Evolutionary conservation across 2,888 invertebrate species (phyloP).

Genomic region (Hemicrepidius hirtus): DNA sequence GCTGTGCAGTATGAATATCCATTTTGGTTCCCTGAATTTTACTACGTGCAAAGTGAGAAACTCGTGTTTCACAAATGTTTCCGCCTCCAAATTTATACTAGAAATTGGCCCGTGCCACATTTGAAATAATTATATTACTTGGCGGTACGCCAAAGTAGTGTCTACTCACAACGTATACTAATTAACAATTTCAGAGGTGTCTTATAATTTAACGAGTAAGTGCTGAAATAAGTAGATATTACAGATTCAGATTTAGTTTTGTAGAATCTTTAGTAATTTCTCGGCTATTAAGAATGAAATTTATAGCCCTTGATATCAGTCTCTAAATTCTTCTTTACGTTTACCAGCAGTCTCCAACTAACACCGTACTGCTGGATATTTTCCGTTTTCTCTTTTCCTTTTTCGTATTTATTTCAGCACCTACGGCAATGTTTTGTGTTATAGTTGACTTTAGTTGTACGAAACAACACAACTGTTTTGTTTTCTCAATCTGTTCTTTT

Average conservation of each 20-base stretch:
- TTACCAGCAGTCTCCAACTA: background rate
- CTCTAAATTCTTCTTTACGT: background rate
- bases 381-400: too few relatives aligned
- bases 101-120: slow-evolving; percentile 31
- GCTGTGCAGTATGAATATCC: slow-evolving; percentile 25
- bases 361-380: too few relatives aligned
- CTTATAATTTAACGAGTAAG: slow-evolving; percentile 10
- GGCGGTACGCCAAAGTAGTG: slow-evolving; percentile 19
- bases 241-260: background rate
- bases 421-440: too few relatives aligned
- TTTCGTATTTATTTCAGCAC: too few relatives aligned
- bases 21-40: slow-evolving; percentile 26
- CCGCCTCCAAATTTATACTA: slow-evolving; percentile 27
- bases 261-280: background rate
- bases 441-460: too few relatives aligned
- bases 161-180: background rate
- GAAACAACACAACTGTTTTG: too few relatives aligned
- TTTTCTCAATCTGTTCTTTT: too few relatives aligned
- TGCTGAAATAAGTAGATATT: background rate
- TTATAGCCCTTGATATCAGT: background rate
- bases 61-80: slow-evolving; percentile 24
- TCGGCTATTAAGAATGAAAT: background rate
- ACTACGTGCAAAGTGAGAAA: slow-evolving; percentile 30
- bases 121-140: slow-evolving; percentile 30
- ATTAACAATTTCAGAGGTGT: slow-evolving; percentile 22